Evolutionary conservation across 53 echinoderm and acorn worm species (phyloP).

Genomic region (Holothuria leucospilota): DNA sequence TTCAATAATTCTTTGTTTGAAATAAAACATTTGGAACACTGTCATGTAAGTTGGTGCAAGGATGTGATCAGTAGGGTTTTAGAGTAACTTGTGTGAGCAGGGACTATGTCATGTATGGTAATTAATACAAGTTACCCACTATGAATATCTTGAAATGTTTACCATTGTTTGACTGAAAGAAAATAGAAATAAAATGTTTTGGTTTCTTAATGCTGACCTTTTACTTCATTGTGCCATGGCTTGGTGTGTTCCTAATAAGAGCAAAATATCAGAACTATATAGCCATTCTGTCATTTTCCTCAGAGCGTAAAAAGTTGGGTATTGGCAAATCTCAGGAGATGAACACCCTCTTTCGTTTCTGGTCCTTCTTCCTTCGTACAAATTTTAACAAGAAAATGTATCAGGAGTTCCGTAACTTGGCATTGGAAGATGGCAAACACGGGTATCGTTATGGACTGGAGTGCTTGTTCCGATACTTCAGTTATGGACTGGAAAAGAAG

Average conservation of each 20-base stretch:
- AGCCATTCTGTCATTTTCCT: background rate
- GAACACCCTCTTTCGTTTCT: conserved; percentile 99
- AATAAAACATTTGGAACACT: too few species aligned
- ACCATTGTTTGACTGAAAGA: too few species aligned
- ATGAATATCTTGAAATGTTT: too few species aligned
- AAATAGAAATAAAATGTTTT: too few species aligned
- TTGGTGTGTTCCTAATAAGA: background rate
- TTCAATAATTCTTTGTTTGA: too few species aligned
- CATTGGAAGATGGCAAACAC: conserved; percentile 86
- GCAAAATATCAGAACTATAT: background rate
- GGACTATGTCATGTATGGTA: too few species aligned
- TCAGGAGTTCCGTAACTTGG: conserved; percentile 91
- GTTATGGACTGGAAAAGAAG: conserved; percentile 97
- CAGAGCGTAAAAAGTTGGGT: conserved; percentile 99
- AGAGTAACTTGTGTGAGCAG: too few species aligned
- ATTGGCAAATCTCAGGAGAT: conserved; percentile 99
- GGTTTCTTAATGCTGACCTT: too few species aligned
- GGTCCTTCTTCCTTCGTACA: conserved; percentile 99
- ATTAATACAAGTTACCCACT: too few species aligned
- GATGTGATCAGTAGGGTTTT: too few species aligned
- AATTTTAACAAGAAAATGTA: conserved; percentile 99
- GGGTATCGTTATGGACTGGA: conserved; percentile 97
- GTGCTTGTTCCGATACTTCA: conserved; percentile 97
- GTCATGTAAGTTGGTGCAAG: too few species aligned
- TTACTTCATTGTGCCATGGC: background rate